Base-by-base conservation (phyloP, 2,797 vertebrate species). In the Brachyrhaphis roseni region DNA sequence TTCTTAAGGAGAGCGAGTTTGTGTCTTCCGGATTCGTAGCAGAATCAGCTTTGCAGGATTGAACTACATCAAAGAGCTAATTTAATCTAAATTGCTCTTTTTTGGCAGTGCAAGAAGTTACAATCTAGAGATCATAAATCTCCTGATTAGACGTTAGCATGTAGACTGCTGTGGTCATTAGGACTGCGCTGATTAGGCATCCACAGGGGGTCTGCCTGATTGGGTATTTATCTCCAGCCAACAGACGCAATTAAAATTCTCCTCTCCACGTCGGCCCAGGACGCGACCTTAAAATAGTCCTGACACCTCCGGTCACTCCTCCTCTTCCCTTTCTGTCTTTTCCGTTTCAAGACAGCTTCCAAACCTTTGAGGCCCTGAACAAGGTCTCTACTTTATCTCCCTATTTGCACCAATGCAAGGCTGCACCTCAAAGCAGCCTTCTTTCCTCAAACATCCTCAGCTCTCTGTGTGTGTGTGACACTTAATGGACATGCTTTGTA, bases 161-260 rank as follows among this genome's bases (percentile, higher is more conserved):
- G 81, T 81, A 89, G 80, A 82, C 91, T 91, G 90, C 91, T 93
- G 91, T 87, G 91, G 91, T 93, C 94, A 94, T 95, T 95, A 94
- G 92, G 92, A 92, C 80, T 10, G 66, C 82, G 74, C 91, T 94
- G 93, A 95, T 95, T 93, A 93, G 87, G 78, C 88, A 82, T 83
- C 91, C 89, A 90, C 88, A 84, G 93, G 93, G 90, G 91, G 91
- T 90, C 89, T 41, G 81, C 74, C 66, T 92, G 92, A 95, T 95
- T 95, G 91, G 91, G 87, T 94, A 94, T 95, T 96, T 95, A 96
- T 96, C 95, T 94, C 81, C 78, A 89, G 93, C 94, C 92, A 95
- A 93, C 93, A 95, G 88, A 93, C 72, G 85, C 93, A 94, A 95
- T 95, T 95, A 95, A 95, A 95, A 95, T 95, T 94, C 90, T 82